Evolutionary conservation across 53 echinoderm and acorn worm species (phyloP).

Genomic region (Henricia sp.): DNA sequence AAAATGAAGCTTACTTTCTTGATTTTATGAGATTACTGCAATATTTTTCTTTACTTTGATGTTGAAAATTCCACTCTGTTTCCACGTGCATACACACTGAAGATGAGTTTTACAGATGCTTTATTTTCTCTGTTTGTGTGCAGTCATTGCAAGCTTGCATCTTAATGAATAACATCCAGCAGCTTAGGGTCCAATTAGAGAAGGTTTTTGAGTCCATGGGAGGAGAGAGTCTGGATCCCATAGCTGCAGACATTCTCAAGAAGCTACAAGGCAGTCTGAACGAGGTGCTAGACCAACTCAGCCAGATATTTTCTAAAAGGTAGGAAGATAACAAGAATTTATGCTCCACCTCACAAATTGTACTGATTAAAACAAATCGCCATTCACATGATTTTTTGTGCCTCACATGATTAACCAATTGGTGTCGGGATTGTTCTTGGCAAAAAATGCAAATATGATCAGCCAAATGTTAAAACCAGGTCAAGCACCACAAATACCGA

Average conservation of each 20-base stretch:
- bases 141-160: conserved; percentile 97
- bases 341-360: no score
- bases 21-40: background rate
- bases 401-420: no score
- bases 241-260: conserved; percentile 94
- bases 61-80: no score
- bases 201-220: conserved; percentile 99
- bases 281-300: conserved; percentile 94
- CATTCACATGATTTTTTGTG: no score
- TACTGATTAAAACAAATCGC: no score
- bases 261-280: conserved; percentile 95
- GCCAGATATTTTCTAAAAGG: conserved; percentile 97
- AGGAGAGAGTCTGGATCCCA: conserved; percentile 88
- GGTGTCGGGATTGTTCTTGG: no score
- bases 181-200: conserved; percentile 89
- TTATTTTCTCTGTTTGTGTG: conserved; percentile 67
- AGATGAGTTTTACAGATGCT: no score
- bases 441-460: no score
- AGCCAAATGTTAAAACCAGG: no score
- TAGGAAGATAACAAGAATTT: conserved; percentile 33
- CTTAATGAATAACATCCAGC: conserved; percentile 99
- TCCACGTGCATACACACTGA: no score
- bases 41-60: background rate
- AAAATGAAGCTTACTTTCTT: no score
- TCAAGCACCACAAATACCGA: no score